A percentile compares a stretch with the other conserved stretches of the same genome.
Evolutionary conservation across 2,797 vertebrate genomes (phyloP).

Genomic region (Carduelis carduelis): DNA sequence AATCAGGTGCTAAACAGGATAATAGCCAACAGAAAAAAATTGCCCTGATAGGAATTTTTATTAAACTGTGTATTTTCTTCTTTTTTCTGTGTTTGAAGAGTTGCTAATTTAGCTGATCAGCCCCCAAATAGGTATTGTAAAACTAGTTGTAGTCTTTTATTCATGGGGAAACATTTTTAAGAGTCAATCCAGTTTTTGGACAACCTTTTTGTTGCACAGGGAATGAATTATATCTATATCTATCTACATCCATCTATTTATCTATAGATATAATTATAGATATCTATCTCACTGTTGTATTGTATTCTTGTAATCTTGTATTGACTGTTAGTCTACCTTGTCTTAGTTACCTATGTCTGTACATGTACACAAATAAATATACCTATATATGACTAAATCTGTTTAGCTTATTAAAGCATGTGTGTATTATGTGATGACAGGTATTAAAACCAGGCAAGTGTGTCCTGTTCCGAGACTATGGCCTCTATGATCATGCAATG

Average conservation of each 20-base stretch:
- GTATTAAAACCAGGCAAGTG: constrained; percentile 89
- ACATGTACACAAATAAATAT: neutral
- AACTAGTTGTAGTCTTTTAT: neutral
- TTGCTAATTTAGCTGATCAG: neutral
- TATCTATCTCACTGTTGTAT: neutral
- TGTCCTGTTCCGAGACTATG: constrained; percentile 94
- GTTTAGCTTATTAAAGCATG: neutral
- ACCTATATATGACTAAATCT: neutral
- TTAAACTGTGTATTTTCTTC: neutral
- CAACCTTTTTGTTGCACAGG: neutral
- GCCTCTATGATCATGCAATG: constrained; percentile 94
- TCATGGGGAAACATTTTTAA: neutral
- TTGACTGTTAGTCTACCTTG: neutral
- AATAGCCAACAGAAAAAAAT: neutral
- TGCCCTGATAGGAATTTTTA: neutral
- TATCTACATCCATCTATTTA: neutral
- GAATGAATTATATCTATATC: neutral
- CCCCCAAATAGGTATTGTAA: neutral
- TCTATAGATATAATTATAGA: rapidly evolving
- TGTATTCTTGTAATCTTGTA: neutral
- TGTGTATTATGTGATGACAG: constrained; percentile 68
- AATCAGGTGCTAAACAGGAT: neutral
- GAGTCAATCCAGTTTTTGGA: neutral
- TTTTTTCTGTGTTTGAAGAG: neutral
- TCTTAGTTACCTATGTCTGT: neutral